Evolutionary conservation across 2,113 vertebrate species (phyloP), one percentile per base, ranked within the genome.

Genomic region (Girardinichthys multiradiatus): DNA sequence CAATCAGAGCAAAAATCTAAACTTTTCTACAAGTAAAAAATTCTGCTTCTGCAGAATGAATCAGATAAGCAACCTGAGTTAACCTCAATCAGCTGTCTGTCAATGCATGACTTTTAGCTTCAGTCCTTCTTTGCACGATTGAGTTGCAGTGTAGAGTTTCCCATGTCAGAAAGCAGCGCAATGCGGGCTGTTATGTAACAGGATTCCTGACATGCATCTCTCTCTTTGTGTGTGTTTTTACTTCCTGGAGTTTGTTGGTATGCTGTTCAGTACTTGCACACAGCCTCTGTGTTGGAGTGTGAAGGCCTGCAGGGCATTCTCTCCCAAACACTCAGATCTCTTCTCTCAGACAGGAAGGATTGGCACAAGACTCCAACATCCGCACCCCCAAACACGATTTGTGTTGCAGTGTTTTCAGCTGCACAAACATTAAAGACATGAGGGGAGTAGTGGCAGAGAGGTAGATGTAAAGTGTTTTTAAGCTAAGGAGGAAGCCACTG

Each of bases 401-500:
- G 26, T 13, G 45, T n/a, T 68, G 72, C 69, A 64, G 33, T 45
- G 15, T 61, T 75, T 29, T 54, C 2, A 19, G 62, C 70, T 79
- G 74, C 35, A 29, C 78, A 64, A 60, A 68, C 66, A 45, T 0
- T 10, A 73, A 3, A 42, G 51, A 31, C 76, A 74, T 76, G 63
- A 45, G 65, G 37, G 51, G 77, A 33, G 39, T 35, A 30, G 57
- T 66, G 27, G 48, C 33, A 57, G 39, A 74, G n/a, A 58, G 58
- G 57, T 29, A 64, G 59, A 74, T n/a, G 39, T 6, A 27, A 28
- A 63, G 70, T 39, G 67, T 75, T 45, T 85, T 59, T 81, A 70
- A 58, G 77, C 65, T 74, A 59, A 30, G 77, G 81, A 91, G 89
- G 90, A 92, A 92, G 89, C 83, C 83, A 62, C 76, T 0, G 64